Percentiles rank a stretch among this genome's conserved stretches.
These are phyloP conservation scores for Battus philenor DNA, from an alignment of 1,140 invertebrate genomes.

Conservation along the genomic window DNA sequence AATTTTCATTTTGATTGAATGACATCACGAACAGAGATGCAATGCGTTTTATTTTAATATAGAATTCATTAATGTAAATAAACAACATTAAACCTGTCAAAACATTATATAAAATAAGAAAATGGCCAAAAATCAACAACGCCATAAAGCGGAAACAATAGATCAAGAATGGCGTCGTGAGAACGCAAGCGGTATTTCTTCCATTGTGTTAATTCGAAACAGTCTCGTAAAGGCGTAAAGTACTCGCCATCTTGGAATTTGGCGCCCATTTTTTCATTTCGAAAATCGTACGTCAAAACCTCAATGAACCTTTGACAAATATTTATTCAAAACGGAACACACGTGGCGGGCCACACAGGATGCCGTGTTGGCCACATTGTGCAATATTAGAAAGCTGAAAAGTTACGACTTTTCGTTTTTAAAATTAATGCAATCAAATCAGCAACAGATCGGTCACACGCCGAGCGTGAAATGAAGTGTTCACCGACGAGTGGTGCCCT, in stretches of 20 bases:
- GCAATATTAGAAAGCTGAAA: constrained; percentile 45
- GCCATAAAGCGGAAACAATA: constrained; percentile 45
- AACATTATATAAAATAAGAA: constrained; percentile 36
- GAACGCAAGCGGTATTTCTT: constrained; percentile 27
- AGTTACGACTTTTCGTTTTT: constrained; percentile 37
- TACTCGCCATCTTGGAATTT: constrained; percentile 13
- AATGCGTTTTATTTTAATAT: too few species aligned
- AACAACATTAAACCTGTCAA: too few species aligned
- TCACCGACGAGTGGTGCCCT: constrained; percentile 24
- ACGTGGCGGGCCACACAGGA: constrained; percentile 64
- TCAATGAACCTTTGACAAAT: constrained; percentile 65
- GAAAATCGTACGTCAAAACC: constrained; percentile 44
- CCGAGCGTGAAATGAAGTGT: constrained; percentile 58
- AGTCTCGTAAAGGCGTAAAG: constrained; percentile 23
- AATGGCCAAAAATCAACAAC: constrained; percentile 55
- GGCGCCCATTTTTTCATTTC: constrained; percentile 47
- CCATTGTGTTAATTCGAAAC: constrained; percentile 33
- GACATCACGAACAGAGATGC: too few species aligned
- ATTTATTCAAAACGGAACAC: constrained; percentile 47
- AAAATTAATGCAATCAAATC: constrained; percentile 48
- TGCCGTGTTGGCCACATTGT: constrained; percentile 43
- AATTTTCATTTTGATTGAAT: constrained; percentile 69
- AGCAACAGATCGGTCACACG: constrained; percentile 44
- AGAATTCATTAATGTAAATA: too few species aligned
- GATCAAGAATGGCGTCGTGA: constrained; percentile 35